Percentiles rank a stretch among this genome's conserved stretches.
Conservation (phyloP, 1,140 invertebrate species). For the Acromyrmex echinatior region DNA sequence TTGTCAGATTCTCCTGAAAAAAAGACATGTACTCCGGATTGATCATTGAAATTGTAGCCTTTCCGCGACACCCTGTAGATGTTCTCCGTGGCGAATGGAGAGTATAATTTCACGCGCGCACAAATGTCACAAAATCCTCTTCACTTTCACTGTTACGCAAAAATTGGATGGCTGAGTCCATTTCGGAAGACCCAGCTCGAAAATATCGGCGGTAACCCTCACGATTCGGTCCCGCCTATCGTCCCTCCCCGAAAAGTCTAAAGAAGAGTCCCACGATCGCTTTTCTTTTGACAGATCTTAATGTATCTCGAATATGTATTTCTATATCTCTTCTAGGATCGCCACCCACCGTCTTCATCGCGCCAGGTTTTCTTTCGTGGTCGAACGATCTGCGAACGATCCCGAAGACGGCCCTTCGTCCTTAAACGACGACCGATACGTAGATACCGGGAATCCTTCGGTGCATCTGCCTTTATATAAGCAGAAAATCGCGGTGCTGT, state of each 20-base stretch:
- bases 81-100: conserved; percentile 3
- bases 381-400: conserved; percentile 34
- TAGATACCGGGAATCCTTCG: conserved; percentile 77
- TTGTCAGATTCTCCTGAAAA: neutral
- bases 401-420: conserved; percentile 66
- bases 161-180: conserved; percentile 60
- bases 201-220: conserved; percentile 18
- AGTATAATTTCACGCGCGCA: conserved; percentile 63
- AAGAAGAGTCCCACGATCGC: neutral
- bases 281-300: neutral
- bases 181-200: neutral
- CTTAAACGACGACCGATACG: conserved; percentile 80
- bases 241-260: neutral
- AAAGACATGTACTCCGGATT: neutral
- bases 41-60: neutral
- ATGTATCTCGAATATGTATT: neutral
- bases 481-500: conserved; percentile 80
- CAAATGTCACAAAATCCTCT: conserved; percentile 81
- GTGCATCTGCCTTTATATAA: conserved; percentile 84
- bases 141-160: conserved; percentile 84
- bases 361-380: conserved; percentile 47
- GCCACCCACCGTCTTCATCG: conserved; percentile 82
- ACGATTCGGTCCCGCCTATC: neutral
- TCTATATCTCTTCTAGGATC: neutral
- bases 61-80: conserved; percentile 19